Evolutionary conservation across 2,113 vertebrate species (phyloP), one percentile per base, ranked within the genome.

Genomic region (Heterocephalus glaber): DNA sequence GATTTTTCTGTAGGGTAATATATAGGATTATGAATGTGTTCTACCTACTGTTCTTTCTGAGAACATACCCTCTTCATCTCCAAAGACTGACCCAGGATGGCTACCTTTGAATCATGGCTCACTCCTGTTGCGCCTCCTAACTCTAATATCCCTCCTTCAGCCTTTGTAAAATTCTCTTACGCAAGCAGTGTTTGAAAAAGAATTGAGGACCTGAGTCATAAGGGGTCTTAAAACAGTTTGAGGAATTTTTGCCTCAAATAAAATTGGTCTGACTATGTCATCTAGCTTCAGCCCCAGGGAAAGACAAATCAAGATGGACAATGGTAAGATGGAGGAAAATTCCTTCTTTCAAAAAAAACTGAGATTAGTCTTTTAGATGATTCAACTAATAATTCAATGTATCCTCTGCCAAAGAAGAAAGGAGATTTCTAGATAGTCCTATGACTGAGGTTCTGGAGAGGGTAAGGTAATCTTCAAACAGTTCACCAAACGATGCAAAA

Each of bases 201-300:
- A 79, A 30, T 6, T 70, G 44, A 87, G 5, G 35, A 68, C 35
- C 49, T 24, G 82, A 81, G 68, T 92, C 76, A 72, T 13, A 66
- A 77, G 33, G 54, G 44, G 61, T 95, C 86, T 93, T 68, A 86
- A 68, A 83, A 95, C 33, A 91, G 22, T 89, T 56, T 33, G 24
- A 93, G n/a, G 44, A 68, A 83, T 94, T 96, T 95, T 95, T 89
- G 79, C 80, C 65, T 93, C 80, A 86, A 90, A 76, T 74, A 58
- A 84, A 97, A 94, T 54, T 30, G 41, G 49, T 35, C 35, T 60
- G 80, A 89, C 44, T 77, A 28, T 14, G 74, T 79, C 44, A 94
- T 79, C 49, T 35, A 90, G 76, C 52, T 93, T 95, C 9, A 76
- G 65, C 54, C 85, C 28, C 52, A 41, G 30, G 12, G 8, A 65